Conservation (phyloP, 2,113 vertebrate species). For the Limanda limanda region DNA sequence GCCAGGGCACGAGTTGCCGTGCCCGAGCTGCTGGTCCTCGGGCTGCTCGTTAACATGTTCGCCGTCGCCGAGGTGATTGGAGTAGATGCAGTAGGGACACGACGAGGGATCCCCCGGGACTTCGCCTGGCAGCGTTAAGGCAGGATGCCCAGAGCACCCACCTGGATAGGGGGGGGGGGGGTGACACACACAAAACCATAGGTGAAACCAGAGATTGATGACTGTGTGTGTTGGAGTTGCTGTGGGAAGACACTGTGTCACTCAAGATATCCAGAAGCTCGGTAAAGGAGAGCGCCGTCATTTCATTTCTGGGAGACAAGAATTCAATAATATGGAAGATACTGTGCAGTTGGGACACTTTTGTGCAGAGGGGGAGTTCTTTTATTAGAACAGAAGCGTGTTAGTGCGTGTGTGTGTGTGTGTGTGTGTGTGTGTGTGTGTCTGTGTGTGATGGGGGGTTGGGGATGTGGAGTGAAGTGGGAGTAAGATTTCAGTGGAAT, state of each 20-base stretch:
- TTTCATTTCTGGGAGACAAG: conserved; percentile 61
- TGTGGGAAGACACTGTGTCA: conserved; percentile 17
- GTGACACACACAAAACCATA: conserved; percentile 15
- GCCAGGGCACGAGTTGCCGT: conserved; percentile 46
- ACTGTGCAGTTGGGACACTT: conserved; percentile 51
- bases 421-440: conserved; percentile 23
- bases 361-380: conserved; percentile 44
- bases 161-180: conserved; percentile 52
- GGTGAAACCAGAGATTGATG: background rate
- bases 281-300: conserved; percentile 3
- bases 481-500: conserved; percentile 57
- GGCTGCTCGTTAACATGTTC: conserved; percentile 46
- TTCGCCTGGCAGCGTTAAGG: conserved; percentile 61
- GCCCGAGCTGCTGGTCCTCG: conserved; percentile 44
- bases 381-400: conserved; percentile 67
- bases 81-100: conserved; percentile 72
- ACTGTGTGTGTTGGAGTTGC: background rate
- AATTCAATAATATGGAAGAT: conserved; percentile 63
- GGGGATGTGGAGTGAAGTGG: conserved; percentile 21
- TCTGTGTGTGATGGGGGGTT: conserved; percentile 13
- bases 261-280: conserved; percentile 32
- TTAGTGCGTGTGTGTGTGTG: conserved; percentile 27
- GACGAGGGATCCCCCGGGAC: conserved; percentile 48
- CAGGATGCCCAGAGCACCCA: conserved; percentile 56
- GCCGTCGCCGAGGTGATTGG: conserved; percentile 48